Conservation (phyloP, 2,888 invertebrate species). For the Cheilosia grossa region DNA sequence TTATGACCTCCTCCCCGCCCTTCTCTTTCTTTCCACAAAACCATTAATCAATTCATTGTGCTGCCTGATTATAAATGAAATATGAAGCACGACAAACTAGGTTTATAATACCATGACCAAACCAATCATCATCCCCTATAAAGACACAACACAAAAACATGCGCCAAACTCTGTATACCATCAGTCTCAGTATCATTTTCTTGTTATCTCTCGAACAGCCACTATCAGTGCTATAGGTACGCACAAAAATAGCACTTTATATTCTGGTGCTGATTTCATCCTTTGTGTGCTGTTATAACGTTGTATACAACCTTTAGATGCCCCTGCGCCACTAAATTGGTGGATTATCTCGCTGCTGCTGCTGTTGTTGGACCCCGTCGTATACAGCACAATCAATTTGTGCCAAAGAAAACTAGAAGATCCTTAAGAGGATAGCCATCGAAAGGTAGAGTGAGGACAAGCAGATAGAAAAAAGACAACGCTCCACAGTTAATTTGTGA, state of each 20-base stretch:
- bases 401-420: conserved; percentile 20
- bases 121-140: background rate
- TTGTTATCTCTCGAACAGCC: conserved; percentile 2
- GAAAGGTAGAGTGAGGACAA: background rate
- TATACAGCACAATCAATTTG: conserved; percentile 45
- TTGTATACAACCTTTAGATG: conserved; percentile 22
- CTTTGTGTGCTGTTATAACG: conserved; percentile 27
- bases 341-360: conserved; percentile 39
- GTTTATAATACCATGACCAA: conserved; percentile 27
- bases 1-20: background rate
- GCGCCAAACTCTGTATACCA: background rate
- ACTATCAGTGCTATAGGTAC: conserved; percentile 24
- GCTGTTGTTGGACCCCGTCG: conserved; percentile 8
- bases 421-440: conserved; percentile 22
- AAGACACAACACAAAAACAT: background rate
- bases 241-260: conserved; percentile 57
- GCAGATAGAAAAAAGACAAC: background rate
- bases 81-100: conserved; percentile 46
- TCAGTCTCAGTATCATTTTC: background rate
- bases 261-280: conserved; percentile 57
- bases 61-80: conserved; percentile 56
- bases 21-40: conserved; percentile 36
- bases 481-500: conserved; percentile 44
- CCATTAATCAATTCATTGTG: conserved; percentile 57
- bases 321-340: conserved; percentile 35